A percentile compares a stretch with the other conserved stretches of the same genome.
phyloP scores from a whole-genome alignment of 2,113 vertebrate genomes.

The Nettapus auritus region DNA sequence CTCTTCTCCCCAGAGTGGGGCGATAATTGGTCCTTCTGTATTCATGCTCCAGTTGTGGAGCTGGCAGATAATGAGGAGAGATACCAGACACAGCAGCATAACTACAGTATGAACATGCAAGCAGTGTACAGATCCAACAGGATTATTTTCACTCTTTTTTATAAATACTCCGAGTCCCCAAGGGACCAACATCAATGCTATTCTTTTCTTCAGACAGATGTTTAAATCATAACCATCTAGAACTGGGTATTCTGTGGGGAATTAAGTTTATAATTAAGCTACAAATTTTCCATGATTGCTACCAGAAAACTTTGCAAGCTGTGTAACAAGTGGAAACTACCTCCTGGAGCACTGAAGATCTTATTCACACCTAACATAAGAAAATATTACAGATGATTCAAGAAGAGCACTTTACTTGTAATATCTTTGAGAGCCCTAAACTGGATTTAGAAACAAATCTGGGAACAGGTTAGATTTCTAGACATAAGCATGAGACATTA shows the following conservation, averaged over 20 bases:
- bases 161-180: constrained; percentile 4
- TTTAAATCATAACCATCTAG: background rate
- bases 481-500: background rate
- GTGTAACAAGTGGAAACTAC: background rate
- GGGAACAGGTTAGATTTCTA: background rate
- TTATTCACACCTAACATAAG: background rate
- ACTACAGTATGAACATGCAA: background rate
- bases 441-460: background rate
- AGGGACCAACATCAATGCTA: background rate
- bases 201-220: background rate
- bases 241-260: background rate
- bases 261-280: background rate
- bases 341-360: background rate
- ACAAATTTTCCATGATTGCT: background rate
- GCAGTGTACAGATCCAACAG: background rate
- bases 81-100: background rate
- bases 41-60: background rate
- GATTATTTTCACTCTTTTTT: background rate
- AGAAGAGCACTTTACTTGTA: background rate
- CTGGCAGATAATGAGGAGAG: constrained; percentile 19
- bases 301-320: constrained; percentile 6
- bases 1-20: background rate
- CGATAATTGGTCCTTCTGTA: constrained; percentile 18
- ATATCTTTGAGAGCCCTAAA: background rate
- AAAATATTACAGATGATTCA: background rate